phyloP scores from a whole-genome alignment of 2,113 vertebrate genomes.

The Protobothrops mucrosquamatus region DNA sequence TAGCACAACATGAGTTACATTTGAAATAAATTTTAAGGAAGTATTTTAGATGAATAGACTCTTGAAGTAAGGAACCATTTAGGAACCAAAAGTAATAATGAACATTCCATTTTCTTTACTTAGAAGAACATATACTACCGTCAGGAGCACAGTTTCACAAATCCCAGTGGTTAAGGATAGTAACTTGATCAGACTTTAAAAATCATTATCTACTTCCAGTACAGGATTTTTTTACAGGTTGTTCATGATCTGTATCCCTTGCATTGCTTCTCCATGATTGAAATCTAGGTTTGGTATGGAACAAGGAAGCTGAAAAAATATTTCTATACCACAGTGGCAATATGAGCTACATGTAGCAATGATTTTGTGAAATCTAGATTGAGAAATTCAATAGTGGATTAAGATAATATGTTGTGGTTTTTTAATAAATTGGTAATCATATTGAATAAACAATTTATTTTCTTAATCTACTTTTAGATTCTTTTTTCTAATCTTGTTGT shows the following conservation, averaged over 20 bases:
- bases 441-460: not conserved
- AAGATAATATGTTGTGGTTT: not conserved
- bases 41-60: not conserved
- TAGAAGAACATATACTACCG: not conserved
- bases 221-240: not conserved
- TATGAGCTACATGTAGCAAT: constrained; percentile 1
- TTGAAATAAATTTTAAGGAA: not conserved
- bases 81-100: not conserved
- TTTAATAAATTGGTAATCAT: not conserved
- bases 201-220: not conserved
- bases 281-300: constrained; percentile 2
- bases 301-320: constrained; percentile 7
- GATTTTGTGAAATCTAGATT: not conserved
- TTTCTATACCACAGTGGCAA: not conserved
- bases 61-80: not conserved
- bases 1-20: not conserved
- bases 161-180: not conserved
- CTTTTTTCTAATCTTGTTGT: not conserved
- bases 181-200: not conserved
- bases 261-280: constrained; percentile 6
- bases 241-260: not conserved
- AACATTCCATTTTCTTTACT: not conserved
- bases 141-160: not conserved
- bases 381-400: not conserved
- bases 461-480: constrained; percentile 6